Conservation (phyloP, 2,113 vertebrate species). For the Setophaga kirtlandii region DNA sequence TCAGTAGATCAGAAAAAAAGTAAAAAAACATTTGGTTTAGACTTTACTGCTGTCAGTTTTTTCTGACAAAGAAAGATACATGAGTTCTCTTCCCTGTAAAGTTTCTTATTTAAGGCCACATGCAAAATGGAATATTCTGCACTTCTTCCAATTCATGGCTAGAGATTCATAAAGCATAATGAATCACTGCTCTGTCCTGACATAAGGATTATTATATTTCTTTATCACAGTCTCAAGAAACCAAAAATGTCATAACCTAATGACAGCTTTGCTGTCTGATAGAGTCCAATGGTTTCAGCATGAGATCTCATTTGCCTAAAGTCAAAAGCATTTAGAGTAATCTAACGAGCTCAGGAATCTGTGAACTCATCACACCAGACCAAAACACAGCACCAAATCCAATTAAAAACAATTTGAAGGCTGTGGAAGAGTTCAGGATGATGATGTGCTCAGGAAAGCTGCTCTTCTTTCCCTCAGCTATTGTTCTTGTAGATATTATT, state of each 20-base stretch:
- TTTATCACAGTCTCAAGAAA: not conserved
- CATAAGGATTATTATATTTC: not conserved
- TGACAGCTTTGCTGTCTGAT: slow-evolving; percentile 1
- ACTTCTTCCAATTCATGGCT: not conserved
- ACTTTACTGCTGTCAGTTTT: not conserved
- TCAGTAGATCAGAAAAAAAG: not conserved
- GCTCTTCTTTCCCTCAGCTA: not conserved
- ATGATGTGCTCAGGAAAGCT: not conserved
- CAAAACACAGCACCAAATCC: not conserved
- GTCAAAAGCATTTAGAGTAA: not conserved
- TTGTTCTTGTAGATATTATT: not conserved
- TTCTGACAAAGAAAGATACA: not conserved
- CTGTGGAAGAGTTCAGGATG: not conserved
- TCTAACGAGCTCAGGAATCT: slow-evolving; percentile 3
- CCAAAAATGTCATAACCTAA: not conserved
- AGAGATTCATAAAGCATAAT: not conserved
- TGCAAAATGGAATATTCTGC: not conserved
- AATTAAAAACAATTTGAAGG: not conserved
- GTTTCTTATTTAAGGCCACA: not conserved
- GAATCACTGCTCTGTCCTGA: not conserved
- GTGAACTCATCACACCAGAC: not conserved
- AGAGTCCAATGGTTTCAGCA: not conserved
- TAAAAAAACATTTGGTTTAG: not conserved
- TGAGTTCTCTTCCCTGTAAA: not conserved
- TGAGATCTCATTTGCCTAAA: not conserved